Conservation (phyloP, 2,888 invertebrate species). For the Archips crataeganus region DNA sequence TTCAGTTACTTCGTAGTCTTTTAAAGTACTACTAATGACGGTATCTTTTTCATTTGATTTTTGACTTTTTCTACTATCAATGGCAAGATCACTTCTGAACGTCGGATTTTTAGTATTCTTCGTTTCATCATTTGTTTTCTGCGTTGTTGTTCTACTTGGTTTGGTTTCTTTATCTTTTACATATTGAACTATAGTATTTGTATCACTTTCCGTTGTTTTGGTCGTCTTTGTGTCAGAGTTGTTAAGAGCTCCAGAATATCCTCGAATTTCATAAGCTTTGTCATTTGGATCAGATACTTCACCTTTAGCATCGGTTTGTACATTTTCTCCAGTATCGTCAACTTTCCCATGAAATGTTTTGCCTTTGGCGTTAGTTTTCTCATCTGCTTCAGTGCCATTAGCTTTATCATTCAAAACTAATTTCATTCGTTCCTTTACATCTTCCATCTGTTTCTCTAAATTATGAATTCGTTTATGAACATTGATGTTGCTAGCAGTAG, state of each 20-base stretch:
- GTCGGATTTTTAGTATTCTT: not conserved
- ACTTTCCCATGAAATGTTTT: not conserved
- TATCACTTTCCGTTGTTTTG: not conserved
- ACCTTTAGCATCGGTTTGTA: not conserved
- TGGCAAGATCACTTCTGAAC: not conserved
- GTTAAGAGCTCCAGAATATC: not conserved
- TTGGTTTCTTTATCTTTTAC: not conserved
- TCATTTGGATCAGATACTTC: not conserved
- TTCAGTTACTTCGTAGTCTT: not conserved
- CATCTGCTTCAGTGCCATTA: not conserved
- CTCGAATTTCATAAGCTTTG: not conserved
- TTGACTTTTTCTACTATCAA: not conserved
- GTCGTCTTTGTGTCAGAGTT: not conserved
- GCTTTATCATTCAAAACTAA: not conserved
- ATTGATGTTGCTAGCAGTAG: not conserved
- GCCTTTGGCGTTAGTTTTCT: not conserved
- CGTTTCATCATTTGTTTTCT: not conserved
- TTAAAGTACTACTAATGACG: not conserved
- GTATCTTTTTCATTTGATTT: not conserved
- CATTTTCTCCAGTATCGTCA: not conserved
- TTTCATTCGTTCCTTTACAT: slow-evolving; percentile 5
- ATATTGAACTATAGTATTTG: not conserved
- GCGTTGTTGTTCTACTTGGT: not conserved
- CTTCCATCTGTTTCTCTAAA: slow-evolving; percentile 22
- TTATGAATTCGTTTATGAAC: slow-evolving; percentile 10